Percentiles rank a stretch among this genome's conserved stretches.
These are phyloP conservation scores for Todiramphus chloris DNA, from an alignment of 2,113 vertebrate species.

Conservation along the genomic window DNA sequence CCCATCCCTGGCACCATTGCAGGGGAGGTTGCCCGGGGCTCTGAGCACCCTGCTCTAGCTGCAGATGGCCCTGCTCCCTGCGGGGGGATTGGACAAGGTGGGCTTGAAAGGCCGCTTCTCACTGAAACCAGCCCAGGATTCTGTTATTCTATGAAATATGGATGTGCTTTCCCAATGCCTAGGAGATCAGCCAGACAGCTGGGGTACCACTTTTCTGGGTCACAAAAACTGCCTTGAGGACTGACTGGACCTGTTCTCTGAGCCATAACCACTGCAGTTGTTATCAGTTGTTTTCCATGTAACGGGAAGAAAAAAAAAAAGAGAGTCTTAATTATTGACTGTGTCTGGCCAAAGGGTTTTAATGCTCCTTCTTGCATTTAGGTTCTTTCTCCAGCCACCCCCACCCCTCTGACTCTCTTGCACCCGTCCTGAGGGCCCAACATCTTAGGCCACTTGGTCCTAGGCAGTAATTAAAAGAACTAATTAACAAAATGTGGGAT, in stretches of 20 bases:
- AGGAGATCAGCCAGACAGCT: not conserved
- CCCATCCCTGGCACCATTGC: too few species aligned
- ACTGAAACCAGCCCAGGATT: not conserved
- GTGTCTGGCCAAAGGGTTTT: not conserved
- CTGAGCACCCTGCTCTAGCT: not conserved
- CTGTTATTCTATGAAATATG: not conserved
- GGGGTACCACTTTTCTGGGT: not conserved
- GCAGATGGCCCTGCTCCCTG: not conserved
- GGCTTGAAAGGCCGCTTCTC: not conserved
- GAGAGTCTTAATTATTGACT: not conserved
- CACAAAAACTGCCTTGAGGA: not conserved
- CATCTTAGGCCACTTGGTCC: not conserved
- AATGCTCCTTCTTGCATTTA: not conserved
- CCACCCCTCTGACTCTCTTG: not conserved
- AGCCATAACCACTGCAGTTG: not conserved
- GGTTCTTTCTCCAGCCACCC: not conserved
- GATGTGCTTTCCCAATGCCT: fast-evolving
- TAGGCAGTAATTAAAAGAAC: not conserved
- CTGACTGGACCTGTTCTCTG: fast-evolving
- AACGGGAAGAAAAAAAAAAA: not conserved
- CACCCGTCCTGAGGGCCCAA: not conserved
- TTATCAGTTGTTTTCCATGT: not conserved
- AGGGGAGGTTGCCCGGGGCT: not conserved
- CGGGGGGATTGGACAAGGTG: not conserved
- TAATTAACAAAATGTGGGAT: not conserved